Evolutionary conservation across 2,113 vertebrate genomes (phyloP).

Genomic region (Prunella fulvescens): DNA sequence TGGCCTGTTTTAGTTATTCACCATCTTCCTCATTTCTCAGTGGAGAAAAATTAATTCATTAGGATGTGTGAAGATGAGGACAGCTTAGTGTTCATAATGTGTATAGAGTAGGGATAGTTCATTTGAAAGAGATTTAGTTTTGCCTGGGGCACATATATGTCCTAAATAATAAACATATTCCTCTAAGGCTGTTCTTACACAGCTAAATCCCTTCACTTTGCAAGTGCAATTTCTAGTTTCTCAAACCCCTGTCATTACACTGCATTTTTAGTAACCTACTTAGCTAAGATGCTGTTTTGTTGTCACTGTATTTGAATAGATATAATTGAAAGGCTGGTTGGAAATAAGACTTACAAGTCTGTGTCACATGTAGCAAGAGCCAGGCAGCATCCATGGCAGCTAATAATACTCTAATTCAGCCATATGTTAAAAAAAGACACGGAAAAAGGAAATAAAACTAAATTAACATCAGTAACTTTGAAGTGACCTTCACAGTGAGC

Average conservation of each 20-base stretch:
- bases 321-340: background rate
- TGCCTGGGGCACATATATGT: background rate
- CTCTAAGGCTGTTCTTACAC: background rate
- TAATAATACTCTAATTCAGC: background rate
- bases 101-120: background rate
- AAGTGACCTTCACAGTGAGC: background rate
- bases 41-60: background rate
- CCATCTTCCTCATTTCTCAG: background rate
- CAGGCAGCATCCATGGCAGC: background rate
- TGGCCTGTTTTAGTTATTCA: background rate
- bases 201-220: background rate
- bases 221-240: background rate
- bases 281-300: background rate
- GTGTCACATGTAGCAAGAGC: background rate
- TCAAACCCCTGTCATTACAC: background rate
- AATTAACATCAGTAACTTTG: background rate
- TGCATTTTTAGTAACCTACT: conserved; percentile 32
- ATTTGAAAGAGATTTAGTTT: background rate
- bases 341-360: background rate
- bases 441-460: background rate
- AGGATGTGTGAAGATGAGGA: background rate
- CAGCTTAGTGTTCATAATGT: background rate
- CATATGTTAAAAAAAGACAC: background rate
- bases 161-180: conserved; percentile 15
- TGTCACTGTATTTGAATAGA: background rate